Conservation (phyloP, 2,113 vertebrate species). For the Cisticola juncidis region DNA sequence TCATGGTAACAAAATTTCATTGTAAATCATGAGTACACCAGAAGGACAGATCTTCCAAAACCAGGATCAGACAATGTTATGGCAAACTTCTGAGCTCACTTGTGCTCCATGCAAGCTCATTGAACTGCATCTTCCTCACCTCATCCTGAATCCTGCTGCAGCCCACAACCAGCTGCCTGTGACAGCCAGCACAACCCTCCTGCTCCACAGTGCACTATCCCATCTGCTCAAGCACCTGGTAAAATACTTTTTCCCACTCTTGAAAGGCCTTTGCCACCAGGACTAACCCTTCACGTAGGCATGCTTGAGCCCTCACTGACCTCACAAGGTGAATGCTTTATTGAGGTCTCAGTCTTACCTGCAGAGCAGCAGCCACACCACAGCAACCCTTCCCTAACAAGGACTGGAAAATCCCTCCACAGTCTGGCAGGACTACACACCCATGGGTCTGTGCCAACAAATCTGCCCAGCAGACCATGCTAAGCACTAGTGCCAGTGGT, state of each 20-base stretch:
- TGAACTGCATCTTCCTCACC: not conserved
- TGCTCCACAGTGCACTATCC: fast-evolving
- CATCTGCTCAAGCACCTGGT: not conserved
- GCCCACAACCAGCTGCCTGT: not conserved
- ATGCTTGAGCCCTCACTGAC: not conserved
- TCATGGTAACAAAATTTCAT: not conserved
- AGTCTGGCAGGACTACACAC: not conserved
- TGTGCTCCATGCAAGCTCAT: not conserved
- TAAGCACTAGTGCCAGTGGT: not conserved
- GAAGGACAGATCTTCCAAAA: not conserved
- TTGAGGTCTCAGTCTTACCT: not conserved
- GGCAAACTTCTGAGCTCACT: not conserved
- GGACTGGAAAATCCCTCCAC: conserved; percentile 44
- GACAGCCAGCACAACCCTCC: not conserved
- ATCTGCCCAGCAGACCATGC: conserved; percentile 34
- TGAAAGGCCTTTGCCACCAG: not conserved
- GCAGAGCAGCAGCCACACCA: not conserved
- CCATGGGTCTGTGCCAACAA: not conserved
- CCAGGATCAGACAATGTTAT: not conserved
- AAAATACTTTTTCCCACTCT: not conserved
- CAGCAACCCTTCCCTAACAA: not conserved
- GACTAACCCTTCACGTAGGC: not conserved
- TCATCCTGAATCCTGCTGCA: not conserved
- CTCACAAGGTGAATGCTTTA: not conserved
- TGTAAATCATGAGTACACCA: not conserved